A percentile compares a stretch with the other conserved stretches of the same genome.
phyloP scores from a whole-genome alignment of 1,140 invertebrate species.

The Calosoma granatense region DNA sequence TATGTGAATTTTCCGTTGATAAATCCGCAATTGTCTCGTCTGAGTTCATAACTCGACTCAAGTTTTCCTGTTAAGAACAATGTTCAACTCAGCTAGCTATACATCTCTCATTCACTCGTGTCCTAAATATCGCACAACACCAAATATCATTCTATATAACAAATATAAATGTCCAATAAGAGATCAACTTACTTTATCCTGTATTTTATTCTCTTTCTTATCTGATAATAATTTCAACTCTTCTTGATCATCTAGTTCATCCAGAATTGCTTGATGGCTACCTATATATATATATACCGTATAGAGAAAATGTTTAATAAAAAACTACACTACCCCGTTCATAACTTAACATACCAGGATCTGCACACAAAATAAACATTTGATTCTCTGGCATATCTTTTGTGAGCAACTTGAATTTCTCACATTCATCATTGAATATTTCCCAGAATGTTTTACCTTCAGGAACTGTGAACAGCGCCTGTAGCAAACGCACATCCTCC shows the following conservation, averaged over 20 bases:
- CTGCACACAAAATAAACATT: constrained; percentile 40
- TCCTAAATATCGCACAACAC: no score
- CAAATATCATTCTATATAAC: no score
- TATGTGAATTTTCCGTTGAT: not conserved
- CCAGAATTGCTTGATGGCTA: constrained; percentile 19
- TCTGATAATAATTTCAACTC: constrained; percentile 14
- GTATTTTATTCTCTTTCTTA: not conserved
- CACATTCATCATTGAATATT: constrained; percentile 43
- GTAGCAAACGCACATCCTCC: constrained; percentile 19
- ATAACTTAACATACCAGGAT: no score
- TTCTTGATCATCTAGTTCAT: constrained; percentile 19
- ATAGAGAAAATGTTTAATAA: constrained; percentile 1
- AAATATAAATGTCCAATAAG: no score
- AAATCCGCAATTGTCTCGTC: not conserved
- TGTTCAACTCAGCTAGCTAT: no score
- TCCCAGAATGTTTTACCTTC: constrained; percentile 46
- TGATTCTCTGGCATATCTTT: constrained; percentile 45
- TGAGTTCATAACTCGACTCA: not conserved
- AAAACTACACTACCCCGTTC: constrained; percentile 18
- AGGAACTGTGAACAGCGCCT: constrained; percentile 40
- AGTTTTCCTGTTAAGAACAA: not conserved
- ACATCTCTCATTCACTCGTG: no score
- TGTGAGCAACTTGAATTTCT: constrained; percentile 44
- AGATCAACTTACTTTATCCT: constrained; percentile 6
- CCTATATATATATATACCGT: constrained; percentile 18